Evolutionary conservation across 2,797 vertebrate species (phyloP), one percentile per base, ranked within the genome.

Genomic region (Aphelocoma californica): DNA sequence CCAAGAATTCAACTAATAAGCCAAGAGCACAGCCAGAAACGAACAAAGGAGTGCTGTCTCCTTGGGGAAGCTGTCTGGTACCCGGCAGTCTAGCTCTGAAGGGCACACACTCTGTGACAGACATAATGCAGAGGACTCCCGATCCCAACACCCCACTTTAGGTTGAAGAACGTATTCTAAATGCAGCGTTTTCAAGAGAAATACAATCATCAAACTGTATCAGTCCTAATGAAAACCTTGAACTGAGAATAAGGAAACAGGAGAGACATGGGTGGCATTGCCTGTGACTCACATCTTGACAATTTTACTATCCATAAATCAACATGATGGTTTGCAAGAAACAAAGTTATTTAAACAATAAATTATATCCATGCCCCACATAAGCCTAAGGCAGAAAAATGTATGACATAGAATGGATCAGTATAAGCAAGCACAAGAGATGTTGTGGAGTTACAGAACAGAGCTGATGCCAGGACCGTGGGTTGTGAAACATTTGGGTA

Each of bases 41-140:
- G 60, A 95, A 97, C 95, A 97, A 96, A 93, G 81, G 81, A 82
- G 81, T 16, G 81, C 60, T 97, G 93, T 97, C 71, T 96, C 90
- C 78, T 61, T 61, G 58, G 88, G 85, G 71, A 96, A 92, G 93
- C 78, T 95, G 85, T 75, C 88, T 95, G 78, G 81, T 87, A 86
- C 91, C 6, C 2, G 48, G 78, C 51, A 84, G 79, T 36, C 51
- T 20, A n/a, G 77, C 78, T 82, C 73, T 64, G 62, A 67, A 75
- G 87, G 93, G 69, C 56, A 32, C 66, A 44, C 34, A 57, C 51
- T 79, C 79, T 42, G 83, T 25, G 74, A 71, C 45, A 91, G 36
- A 75, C 53, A 86, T 23, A 47, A 73, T 23, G 50, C 32, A 54
- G 64, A 84, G 34, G 25, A 79, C 40, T 79, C 44, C 48, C 93